Evolutionary conservation across 2,113 vertebrate genomes (phyloP), one percentile per base, ranked within the genome.

Genomic region (Eubucco bourcierii): DNA sequence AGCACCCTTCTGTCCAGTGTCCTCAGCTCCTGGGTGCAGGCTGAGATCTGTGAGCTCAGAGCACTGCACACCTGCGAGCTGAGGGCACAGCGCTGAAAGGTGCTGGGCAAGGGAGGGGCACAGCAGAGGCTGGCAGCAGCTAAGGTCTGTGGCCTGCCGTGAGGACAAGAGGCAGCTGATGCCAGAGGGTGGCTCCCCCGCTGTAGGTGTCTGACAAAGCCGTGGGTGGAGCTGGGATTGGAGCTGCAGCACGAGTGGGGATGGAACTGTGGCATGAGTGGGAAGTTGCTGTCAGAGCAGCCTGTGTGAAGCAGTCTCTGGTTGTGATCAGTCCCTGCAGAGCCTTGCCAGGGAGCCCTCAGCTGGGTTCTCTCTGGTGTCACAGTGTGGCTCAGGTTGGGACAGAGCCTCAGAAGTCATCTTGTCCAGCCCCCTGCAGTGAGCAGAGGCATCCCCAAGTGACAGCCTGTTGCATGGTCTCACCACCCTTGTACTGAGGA

Each of bases 41-140:
- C 41, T 41, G 41, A 41, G 41, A 15, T 41, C 41, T 41, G 41
- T 41, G 41, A 41, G 41, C 58, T 20, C 52, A 14, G 31, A 7
- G 60, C 28, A 1, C 3, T 16, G 59, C 7, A 72, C 44, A 37
- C 53, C 46, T 84, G 24, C 7, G 24, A 60, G n/a, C 80, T 16
- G 17, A 2, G 15, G 9, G 39, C 33, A 14, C 2, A 13, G 46
- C 33, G 80, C 37, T 55, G 9, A 25, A 61, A 50, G 41, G 25
- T 41, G 41, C 11, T 65, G 64, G 31, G 16, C 37, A 12, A 1
- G 1, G 7, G 58, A 50, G 33, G 27, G 34, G 23, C 21, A 6
- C 2, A 20, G 46, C 46, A 27, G 25, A 34, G 34, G 19, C 47
- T 4, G 2, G 41, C 31, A 16, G 50, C 0, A 1, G 50, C 70